Evolutionary conservation across 2,888 invertebrate genomes (phyloP).

Genomic region (Scaeva pyrastri): DNA sequence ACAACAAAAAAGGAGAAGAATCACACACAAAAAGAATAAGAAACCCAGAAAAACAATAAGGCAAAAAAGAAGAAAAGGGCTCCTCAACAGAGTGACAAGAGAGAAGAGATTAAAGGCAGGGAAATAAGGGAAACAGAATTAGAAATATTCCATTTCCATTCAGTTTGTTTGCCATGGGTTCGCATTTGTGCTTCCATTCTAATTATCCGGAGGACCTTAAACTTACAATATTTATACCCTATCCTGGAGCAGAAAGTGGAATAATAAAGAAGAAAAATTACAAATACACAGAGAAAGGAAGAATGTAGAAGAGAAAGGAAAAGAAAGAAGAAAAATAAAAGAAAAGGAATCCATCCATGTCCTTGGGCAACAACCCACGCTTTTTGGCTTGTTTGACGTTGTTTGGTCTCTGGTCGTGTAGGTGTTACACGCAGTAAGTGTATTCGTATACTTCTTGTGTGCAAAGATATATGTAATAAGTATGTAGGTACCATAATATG

Average conservation of each 20-base stretch:
- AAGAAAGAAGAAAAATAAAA: not conserved
- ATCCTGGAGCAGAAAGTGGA: conserved; percentile 37
- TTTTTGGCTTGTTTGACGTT: conserved; percentile 68
- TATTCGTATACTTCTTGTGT: conserved; percentile 4
- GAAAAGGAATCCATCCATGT: conserved; percentile 74
- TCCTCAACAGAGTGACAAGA: conserved; percentile 45
- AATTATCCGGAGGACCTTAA: conserved; percentile 62
- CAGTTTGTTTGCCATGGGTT: conserved; percentile 16
- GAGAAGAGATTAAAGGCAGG: not conserved
- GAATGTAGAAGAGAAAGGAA: conserved; percentile 2
- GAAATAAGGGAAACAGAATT: conserved; percentile 15
- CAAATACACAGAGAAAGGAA: not conserved
- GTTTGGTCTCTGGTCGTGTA: conserved; percentile 41
- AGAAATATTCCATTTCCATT: conserved; percentile 13
- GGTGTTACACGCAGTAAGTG: conserved; percentile 5
- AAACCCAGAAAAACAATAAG: conserved; percentile 20
- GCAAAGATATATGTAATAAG: too few species aligned
- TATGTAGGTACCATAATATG: too few species aligned
- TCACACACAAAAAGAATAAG: conserved; percentile 18
- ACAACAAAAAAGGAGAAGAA: not conserved
- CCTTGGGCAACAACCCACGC: conserved; percentile 78
- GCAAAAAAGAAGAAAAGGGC: conserved; percentile 21
- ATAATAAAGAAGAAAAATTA: conserved; percentile 13
- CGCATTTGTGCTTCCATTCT: conserved; percentile 53
- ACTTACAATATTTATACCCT: conserved; percentile 46